Base-by-base conservation (phyloP, 2,113 vertebrate species). In the Gadus macrocephalus region DNA sequence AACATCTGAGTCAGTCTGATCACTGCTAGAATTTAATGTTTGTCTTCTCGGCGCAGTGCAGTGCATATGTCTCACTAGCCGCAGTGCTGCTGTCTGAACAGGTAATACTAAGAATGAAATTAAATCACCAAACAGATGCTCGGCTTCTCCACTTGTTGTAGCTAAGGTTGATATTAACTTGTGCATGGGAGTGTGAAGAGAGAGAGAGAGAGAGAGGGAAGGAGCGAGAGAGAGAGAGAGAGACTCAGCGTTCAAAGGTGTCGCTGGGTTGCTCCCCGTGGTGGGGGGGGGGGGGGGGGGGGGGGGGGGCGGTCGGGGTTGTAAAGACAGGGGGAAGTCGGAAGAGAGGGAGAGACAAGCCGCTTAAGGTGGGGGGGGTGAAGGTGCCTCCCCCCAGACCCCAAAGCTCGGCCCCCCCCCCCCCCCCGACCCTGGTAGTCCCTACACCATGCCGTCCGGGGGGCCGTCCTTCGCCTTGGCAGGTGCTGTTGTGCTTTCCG, bases 401-500 rank as follows among this genome's bases (percentile, higher is more conserved):
- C 42, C 31, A 4, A 4, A 35, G 31, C 31, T 4, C 31, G 31
- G 4, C 31, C 31, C 31, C 31, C 31, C 42, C 12, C 42, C 42
- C 72, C 59, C 53, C 22, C 53, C 71, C 3, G 2, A 59, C 16
- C 42, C 22, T 17, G 28, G 11, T 15, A 8, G 9, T 15, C 81
- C 79, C 93, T 92, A 98, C 74, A 94, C 93, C 80, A 95, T 92
- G 86, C 95, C 94, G 61, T 86, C 94, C 81, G 64, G 93, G 81
- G 87, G 94, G 92, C 88, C 88, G 62, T 85, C 96, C 94, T 94
- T 94, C 89, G 91, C 96, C 94, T 94, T 94, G 90, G 91, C 82
- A 85, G 94, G 90, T 86, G 93, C 92, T 88, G 91, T 92, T 92
- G 95, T 95, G 94, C 94, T 94, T 93, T 95, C 92, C 72, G 91